Conservation (phyloP, 2,113 vertebrate genomes). For the Vombatus ursinus region DNA sequence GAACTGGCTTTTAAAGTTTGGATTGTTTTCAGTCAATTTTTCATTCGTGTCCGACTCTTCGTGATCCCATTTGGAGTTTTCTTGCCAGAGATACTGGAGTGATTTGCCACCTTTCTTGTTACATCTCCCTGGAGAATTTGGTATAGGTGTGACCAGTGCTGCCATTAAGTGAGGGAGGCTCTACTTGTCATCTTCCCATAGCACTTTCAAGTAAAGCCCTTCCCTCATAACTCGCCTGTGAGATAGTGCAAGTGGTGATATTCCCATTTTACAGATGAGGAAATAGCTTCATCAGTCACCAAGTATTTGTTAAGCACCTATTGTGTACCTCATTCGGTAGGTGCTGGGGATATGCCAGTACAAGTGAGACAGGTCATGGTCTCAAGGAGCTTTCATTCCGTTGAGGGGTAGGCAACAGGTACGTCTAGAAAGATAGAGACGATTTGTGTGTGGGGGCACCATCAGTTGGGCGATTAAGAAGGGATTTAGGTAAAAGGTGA, state of each 20-base stretch:
- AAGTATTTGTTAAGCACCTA: no score
- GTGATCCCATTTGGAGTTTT: no score
- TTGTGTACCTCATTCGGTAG: not conserved
- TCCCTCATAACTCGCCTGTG: not conserved
- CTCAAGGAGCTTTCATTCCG: not conserved
- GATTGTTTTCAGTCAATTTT: no score
- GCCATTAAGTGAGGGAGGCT: not conserved
- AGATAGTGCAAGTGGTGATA: not conserved
- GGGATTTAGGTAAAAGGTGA: no score
- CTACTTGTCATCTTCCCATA: not conserved
- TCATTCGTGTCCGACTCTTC: no score
- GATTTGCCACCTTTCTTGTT: not conserved
- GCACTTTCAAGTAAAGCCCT: not conserved
- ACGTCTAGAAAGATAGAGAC: no score
- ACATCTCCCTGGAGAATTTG: not conserved
- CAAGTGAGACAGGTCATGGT: not conserved
- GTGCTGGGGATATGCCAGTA: not conserved
- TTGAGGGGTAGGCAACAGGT: not conserved
- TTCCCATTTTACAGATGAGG: not conserved
- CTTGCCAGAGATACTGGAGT: no score
- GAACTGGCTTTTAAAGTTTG: not conserved
- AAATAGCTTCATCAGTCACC: not conserved
- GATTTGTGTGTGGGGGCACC: not conserved
- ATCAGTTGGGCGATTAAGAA: not conserved
- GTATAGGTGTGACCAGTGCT: not conserved